Evolutionary conservation across 92 coral and sea anemone species (phyloP), one percentile per base, ranked within the genome.

Genomic region (Parazoanthus swiftii): DNA sequence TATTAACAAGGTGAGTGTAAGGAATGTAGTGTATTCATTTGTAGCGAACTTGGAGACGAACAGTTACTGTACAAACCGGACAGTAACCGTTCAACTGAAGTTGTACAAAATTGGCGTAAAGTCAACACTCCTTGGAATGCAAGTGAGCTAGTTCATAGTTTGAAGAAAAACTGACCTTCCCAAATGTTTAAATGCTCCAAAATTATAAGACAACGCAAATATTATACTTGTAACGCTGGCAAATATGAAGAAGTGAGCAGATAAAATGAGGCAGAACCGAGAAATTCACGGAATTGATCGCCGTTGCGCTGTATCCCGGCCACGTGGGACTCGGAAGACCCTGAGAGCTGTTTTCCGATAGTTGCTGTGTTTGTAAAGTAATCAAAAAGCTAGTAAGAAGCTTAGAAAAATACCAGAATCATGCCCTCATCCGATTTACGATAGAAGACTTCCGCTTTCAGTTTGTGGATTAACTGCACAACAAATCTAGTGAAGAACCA

Each of bases 1-100:
- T 63, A 63, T 3, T 76, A 39, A 44, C 80, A 11, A 76, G 80
- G 80, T 76, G 80, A 76, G 80, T 76, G 80, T 33, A 76, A 13
- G 6, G 8, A 68, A 36, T 72, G 39, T 44, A 76, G 4, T 39
- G 25, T 39, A 76, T 75, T 5, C 48, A 20, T 75, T 75, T 37
- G 80, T 44, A 18, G 46, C 5, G 80, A 76, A 76, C n/a, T 44
- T 76, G 78, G n/a, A 74, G 20, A 33, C 33, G 25, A 74, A 10
- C 50, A 72, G 76, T 29, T 72, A 42, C 76, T 72, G 18, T 3
- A 63, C 20, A 63, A 78, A 8, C 8, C 58, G 23, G 81, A 78
- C 20, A n/a, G 58, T 16, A 33, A 72, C 39, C 9, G 74, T 36
- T 72, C 37, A n/a, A 13, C 20, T 13, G 6, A 76, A 8, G 54